Evolutionary conservation across 2,113 vertebrate genomes (phyloP), one percentile per base, ranked within the genome.

Genomic region (Apteryx owenii): DNA sequence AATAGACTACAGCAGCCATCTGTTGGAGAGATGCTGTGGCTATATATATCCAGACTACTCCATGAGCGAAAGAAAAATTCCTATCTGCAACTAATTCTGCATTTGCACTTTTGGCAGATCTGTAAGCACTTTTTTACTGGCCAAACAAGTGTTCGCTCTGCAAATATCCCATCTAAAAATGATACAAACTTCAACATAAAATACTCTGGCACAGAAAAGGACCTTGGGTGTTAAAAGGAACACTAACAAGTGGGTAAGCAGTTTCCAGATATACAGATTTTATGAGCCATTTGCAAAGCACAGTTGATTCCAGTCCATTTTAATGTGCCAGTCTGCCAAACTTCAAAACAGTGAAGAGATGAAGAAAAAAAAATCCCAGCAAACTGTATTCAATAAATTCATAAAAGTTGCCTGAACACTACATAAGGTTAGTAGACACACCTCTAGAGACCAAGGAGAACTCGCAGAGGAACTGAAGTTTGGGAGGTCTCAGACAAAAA

Each of bases 251-350:
- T 85, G 73, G 53, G 54, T 80, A 93, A 95, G 95, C 6, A 8
- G 73, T 89, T 96, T 93, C 90, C 79, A 96, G 66, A 91, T 70
- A 95, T 36, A 84, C 73, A 92, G 71, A 85, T 87, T 96, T 82
- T 83, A 96, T 69, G 54, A 80, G 72, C 80, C 75, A 81, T 89
- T 95, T 89, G 88, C 81, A 91, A 60, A 88, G 65, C 76, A 71
- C 54, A 84, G 81, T 80, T 94, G 46, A 85, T 95, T 88, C 94
- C 77, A 97, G 82, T 87, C 80, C 29, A 3, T 78, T 93, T 95
- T 79, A 93, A 88, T 62, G 58, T 90, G 81, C 91, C 79, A 96
- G 90, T 91, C 85, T 97, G 88, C 65, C 88, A 88, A 66, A 71
- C 83, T 78, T 28, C 69, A 71, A 95, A 93, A 71, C 22, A 53